Evolutionary conservation across 2,797 vertebrate species (phyloP), one percentile per base, ranked within the genome.

Genomic region (Acanthurus lineatus): DNA sequence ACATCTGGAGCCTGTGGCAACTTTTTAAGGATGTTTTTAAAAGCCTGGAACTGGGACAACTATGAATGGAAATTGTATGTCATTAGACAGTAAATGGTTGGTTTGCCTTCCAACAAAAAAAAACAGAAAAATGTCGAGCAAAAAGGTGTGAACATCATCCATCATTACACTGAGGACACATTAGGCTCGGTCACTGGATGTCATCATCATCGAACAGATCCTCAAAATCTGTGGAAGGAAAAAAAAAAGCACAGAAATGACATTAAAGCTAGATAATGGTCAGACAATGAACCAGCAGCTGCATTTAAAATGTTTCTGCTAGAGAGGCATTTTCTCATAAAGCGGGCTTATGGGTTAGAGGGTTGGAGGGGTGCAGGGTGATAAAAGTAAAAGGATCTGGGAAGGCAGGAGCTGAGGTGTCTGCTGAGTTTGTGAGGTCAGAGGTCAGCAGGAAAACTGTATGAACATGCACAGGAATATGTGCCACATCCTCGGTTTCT

Each of bases 1-100:
- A 95, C 95, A 96, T 93, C 95, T 96, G 96, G 95, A 92, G 83
- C 72, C 40, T 19, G 32, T 71, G 70, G 80, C 5, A 4, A 81
- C 78, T 83, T 90, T 87, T 87, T 83, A 73, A 77, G 74, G 87
- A 91, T 83, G 81, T 81, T 89, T 86, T 74, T 82, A 81, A 76
- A 86, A 69, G 74, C 63, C 59, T 85, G 76, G 86, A 90, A 87
- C 76, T 74, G 85, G 65, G 52, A 79, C 83, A 67, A 67, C 86
- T 86, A 89, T 82, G 82, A 89, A 90, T 76, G 83, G 63, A 93
- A 92, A 94, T 93, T 78, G 79, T 91, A 94, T 93, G 78, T 91
- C 81, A 92, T 94, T 93, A 92, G 65, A 81, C 35, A n/a, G 69
- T 74, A 86, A 92, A 93, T 92, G 66, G 75, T 52, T 69, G 73